Base-by-base conservation (phyloP, 2,797 vertebrate genomes). In the Manis crassicaudata region DNA sequence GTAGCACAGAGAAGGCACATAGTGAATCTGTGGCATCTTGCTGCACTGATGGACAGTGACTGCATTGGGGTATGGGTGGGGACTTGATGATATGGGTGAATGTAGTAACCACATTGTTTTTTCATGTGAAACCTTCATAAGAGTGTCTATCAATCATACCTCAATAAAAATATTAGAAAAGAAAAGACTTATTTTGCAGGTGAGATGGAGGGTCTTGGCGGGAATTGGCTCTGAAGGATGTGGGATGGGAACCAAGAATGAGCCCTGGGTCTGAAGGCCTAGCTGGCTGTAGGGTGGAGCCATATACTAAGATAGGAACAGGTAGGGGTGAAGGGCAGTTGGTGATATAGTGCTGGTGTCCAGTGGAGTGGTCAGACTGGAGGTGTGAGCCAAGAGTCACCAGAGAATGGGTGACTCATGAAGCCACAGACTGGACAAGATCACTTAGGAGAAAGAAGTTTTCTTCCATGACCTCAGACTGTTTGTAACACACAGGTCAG, bases 331-430 rank as follows among this genome's bases (percentile, higher is more conserved):
- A n/a, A 14, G 25, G 62, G n/a, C 56, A 70, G 73, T 25, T 40
- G 50, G 43, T 5, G 11, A 25, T 7, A 1, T 1, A 58, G 21
- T 83, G 54, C 88, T 75, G 62, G 46, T 25, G 11, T 27, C 40
- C 67, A 27, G 27, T 1, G 37, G 32, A n/a, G 81, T 11, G 7
- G 37, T 25, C 63, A 18, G 35, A 23, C 77, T 35, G 6, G 14
- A 29, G n/a, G 37, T 43, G 40, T 29, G 32, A 76, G 60, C 20
- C 21, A 11, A 27, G 18, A 43, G 29, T 9, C 27, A 3, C 2
- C 50, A 1, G 52, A 14, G 43, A 46, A 7, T 3, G 12, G 27
- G 13, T 3, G 35, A 4, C 52, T 20, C 18, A 11, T 0, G 21
- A 32, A 85, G 12, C n/a, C 23, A 3, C 2, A 68, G n/a, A 1